Conservation (phyloP, 2,888 invertebrate species). For the Chorisops tibialis region DNA sequence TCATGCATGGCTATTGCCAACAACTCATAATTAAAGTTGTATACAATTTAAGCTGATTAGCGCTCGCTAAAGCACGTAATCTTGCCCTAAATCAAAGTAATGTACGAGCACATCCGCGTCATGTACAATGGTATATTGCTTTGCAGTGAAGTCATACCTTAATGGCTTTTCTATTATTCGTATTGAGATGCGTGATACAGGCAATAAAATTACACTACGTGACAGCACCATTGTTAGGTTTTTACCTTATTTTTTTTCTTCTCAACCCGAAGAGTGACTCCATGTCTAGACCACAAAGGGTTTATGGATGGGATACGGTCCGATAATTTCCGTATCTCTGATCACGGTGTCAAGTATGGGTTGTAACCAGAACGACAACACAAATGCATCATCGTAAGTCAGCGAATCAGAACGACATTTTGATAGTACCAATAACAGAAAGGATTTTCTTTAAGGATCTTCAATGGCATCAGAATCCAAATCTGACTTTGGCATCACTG, state of each 20-base stretch:
- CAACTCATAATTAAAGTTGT: constrained; percentile 22
- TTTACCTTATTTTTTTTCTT: neutral
- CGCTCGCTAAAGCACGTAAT: constrained; percentile 7
- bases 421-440: too few species aligned
- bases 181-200: constrained; percentile 23
- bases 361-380: too few species aligned
- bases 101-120: constrained; percentile 3
- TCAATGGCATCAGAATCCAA: too few species aligned
- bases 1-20: constrained; percentile 21
- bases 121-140: neutral
- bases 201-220: constrained; percentile 20
- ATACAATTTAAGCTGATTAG: constrained; percentile 25
- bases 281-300: constrained; percentile 11
- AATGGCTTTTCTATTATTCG: constrained; percentile 21
- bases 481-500: too few species aligned
- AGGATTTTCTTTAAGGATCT: too few species aligned
- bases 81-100: constrained; percentile 7
- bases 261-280: neutral
- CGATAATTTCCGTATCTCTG: constrained; percentile 1
- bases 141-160: constrained; percentile 9
- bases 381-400: too few species aligned
- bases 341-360: too few species aligned
- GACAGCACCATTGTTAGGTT: constrained; percentile 19
- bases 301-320: constrained; percentile 17
- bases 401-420: too few species aligned